Conservation (phyloP, 2,113 vertebrate species). For the Ochotona princeps region DNA sequence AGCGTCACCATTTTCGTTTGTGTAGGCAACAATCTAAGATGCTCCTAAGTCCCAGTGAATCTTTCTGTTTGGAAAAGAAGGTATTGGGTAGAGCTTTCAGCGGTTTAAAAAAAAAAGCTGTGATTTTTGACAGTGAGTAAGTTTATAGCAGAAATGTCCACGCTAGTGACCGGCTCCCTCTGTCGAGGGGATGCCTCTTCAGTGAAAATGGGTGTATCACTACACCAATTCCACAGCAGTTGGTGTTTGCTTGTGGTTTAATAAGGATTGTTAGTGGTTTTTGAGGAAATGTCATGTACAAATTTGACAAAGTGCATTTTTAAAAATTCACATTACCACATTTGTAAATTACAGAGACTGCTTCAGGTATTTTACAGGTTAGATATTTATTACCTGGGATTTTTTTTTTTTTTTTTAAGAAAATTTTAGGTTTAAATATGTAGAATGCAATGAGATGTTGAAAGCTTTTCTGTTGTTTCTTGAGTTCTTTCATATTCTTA, state of each 20-base stretch:
- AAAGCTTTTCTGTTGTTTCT: conserved; percentile 52
- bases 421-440: conserved; percentile 52
- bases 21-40: conserved; percentile 34
- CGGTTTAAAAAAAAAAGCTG: not conserved
- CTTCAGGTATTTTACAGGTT: conserved; percentile 16
- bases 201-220: conserved; percentile 37
- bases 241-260: conserved; percentile 47
- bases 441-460: conserved; percentile 45
- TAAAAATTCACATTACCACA: conserved; percentile 33
- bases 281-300: conserved; percentile 49
- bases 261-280: conserved; percentile 44
- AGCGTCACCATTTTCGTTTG: not conserved
- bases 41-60: not conserved
- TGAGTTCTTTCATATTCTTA: conserved; percentile 52
- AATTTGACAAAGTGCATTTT: conserved; percentile 21
- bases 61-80: not conserved
- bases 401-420: not conserved
- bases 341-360: conserved; percentile 43
- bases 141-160: conserved; percentile 19
- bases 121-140: conserved; percentile 28
- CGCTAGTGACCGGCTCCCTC: not conserved
- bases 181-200: conserved; percentile 54
- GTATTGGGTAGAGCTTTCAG: not conserved
- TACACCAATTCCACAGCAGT: not conserved
- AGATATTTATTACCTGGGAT: not conserved